Evolutionary conservation across 2,888 invertebrate genomes (phyloP), one percentile per base, ranked within the genome.

Genomic region (Lasiommata megera): DNA sequence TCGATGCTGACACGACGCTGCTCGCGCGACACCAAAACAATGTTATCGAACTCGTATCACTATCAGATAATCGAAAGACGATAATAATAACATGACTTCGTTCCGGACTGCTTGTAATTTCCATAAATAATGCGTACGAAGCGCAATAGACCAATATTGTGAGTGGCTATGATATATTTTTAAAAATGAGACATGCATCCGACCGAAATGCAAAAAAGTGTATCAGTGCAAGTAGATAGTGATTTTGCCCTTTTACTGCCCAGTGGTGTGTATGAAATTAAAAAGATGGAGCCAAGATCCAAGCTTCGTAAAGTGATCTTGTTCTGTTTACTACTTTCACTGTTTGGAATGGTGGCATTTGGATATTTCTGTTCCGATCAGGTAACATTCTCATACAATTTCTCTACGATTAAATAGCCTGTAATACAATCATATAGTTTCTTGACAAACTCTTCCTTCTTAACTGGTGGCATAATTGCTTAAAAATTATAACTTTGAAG

Each of bases 291-390:
- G 93, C 94, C 95, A 77, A 93, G 95, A 88, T 94, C 95, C 74
- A 94, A 93, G 87, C 92, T 96, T 79, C 94, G 95, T 80, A 94
- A 94, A 91, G 94, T 96, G 80, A 94, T 95, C 77, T 92, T 96
- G 76, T 93, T 96, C 85, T 96, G 96, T 89, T 92, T 96, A 76
- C 92, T 95, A 72, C 92, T 97, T 76, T 95, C 96, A 69, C 92
- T 97, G 66, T 95, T 95, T 80, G 96, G 97, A 68, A 96, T 97
- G 84, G 93, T 97, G 70, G 97, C 96, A 74, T 95, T 97, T 81
- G 96, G 97, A 74, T 97, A 96, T 84, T 96, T 96, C 79, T 97
- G 96, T 80, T 96, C 96, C 66, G 96, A 97, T 82, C 95, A 96
- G 92, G 95, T 95, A 76, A 44, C 3, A 54, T 14, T n/a, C 18